Base-by-base conservation (phyloP, 1,140 invertebrate genomes). In the Camponotus floridanus region DNA sequence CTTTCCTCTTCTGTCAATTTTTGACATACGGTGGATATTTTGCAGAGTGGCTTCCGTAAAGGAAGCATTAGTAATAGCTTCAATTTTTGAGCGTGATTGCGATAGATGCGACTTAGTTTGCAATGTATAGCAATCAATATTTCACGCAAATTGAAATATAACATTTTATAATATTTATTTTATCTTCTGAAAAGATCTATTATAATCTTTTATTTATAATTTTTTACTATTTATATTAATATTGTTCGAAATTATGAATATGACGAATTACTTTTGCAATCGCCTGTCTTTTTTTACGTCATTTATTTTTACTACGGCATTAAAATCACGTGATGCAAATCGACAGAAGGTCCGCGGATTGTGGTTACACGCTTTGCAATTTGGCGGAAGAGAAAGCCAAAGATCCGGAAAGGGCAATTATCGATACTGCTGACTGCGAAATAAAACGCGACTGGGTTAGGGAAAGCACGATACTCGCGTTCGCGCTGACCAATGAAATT, bases 401-500 rank as follows among this genome's bases (percentile, higher is more conserved):
- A 76, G 48, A 86, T 83, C 42, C 57, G 62, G 11, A 61, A 89
- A 88, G 76, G 31, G 62, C 87, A 89, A 89, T 89, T 88, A 88
- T 71, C 59, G 71, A 88, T 73, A 78, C 67, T 45, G 87, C 71
- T 86, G 87, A 88, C 83, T 89, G 57, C 26, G 76, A 86, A 73
- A 78, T 86, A 86, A 36, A 76, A 71, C 59, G 87, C 39, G 57
- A 42, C 59, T 71, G 61, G 55, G 65, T 59, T 78, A 68, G 48
- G 21, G 39, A 48, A 45, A 65, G 39, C 39, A 84, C 36, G 55
- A 62, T 80, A 88, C 21, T 21, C 57, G 42, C n/a, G 55, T 88
- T 86, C 45, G 18, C 15, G 87, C 84, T 89, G 84, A 88, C 88
- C 70, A 88, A 57, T 48, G 62, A 67, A 83, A 88, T 89, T 89